phyloP scores from a whole-genome alignment of 35 echinoderm and acorn worm species.

The Heliocidaris erythrogramma region DNA sequence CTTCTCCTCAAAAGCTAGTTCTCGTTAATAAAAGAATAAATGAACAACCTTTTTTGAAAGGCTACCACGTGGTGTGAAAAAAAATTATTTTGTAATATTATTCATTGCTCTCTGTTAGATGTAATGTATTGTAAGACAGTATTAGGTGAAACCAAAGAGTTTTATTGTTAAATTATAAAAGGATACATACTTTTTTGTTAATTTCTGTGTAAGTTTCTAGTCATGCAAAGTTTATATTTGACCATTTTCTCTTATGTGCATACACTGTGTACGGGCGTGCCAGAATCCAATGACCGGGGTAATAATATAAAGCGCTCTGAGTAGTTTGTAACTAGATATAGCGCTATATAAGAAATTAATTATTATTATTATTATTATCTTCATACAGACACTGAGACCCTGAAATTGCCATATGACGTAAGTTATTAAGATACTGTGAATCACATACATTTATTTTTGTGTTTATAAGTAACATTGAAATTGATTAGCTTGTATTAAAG shows the following conservation, averaged over 20 bases:
- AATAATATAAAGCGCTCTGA: too few relatives aligned
- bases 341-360: too few relatives aligned
- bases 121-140: background rate
- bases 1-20: too few relatives aligned
- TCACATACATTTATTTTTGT: background rate
- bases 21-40: background rate
- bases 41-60: background rate
- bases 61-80: background rate
- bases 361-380: too few relatives aligned
- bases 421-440: slow-evolving; percentile 21
- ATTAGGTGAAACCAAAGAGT: background rate
- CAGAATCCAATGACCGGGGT: too few relatives aligned
- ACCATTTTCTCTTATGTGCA: background rate
- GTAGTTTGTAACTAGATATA: too few relatives aligned
- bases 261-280: too few relatives aligned
- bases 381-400: slow-evolving; percentile 83
- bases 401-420: slow-evolving; percentile 93
- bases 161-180: background rate
- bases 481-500: background rate
- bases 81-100: background rate
- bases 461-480: background rate
- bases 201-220: background rate
- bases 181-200: background rate
- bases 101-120: background rate
- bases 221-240: background rate